phyloP scores from a whole-genome alignment of 2,797 vertebrate species.

The Urocyon cinereoargenteus region DNA sequence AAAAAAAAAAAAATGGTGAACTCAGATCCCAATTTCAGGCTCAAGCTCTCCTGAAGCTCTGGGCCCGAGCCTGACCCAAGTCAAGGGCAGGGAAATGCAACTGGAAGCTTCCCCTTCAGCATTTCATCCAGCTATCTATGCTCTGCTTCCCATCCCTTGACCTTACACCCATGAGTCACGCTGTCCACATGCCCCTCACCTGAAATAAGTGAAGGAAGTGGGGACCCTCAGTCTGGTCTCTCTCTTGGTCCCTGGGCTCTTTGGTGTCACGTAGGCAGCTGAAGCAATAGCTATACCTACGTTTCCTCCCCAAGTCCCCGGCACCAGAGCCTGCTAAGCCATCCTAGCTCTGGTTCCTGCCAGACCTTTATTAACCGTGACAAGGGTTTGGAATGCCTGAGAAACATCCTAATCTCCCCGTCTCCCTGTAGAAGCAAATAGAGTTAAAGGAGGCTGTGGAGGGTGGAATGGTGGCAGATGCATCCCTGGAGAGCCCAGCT shows the following conservation, averaged over 20 bases:
- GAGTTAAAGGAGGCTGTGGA: slow-evolving; percentile 73
- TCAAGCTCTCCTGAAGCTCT: background rate
- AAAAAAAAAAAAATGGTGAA: background rate
- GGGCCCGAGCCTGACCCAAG: background rate
- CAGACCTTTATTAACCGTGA: slow-evolving; percentile 85
- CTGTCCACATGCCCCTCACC: too few relatives aligned
- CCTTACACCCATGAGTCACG: background rate
- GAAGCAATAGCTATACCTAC: background rate
- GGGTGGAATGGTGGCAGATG: slow-evolving; percentile 62
- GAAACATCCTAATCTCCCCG: slow-evolving; percentile 82
- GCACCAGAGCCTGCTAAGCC: background rate
- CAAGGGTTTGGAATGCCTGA: slow-evolving; percentile 73
- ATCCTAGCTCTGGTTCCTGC: slow-evolving; percentile 41
- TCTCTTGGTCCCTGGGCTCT: background rate
- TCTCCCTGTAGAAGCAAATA: slow-evolving; percentile 75
- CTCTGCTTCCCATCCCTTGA: background rate
- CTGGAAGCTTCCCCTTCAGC: background rate
- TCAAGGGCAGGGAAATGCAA: background rate
- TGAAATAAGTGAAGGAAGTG: background rate
- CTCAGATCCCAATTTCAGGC: background rate
- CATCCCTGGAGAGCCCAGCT: slow-evolving; percentile 62
- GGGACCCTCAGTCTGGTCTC: background rate
- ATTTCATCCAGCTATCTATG: background rate
- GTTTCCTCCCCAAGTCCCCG: background rate
- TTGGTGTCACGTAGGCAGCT: background rate